Base-by-base conservation (phyloP, 2,113 vertebrate genomes). In the Clarias batrachus region DNA sequence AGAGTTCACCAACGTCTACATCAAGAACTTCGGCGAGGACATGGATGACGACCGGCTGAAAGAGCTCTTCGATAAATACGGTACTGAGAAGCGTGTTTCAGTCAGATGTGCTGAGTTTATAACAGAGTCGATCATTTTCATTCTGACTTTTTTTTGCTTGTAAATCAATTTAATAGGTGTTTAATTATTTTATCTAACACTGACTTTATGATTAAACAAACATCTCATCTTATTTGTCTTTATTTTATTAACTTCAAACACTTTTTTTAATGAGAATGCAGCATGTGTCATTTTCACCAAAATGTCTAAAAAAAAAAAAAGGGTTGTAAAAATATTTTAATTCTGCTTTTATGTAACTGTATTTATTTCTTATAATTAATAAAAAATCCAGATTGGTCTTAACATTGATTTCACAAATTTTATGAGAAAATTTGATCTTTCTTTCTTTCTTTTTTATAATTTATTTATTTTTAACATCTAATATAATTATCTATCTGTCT, bases 1-100 rank as follows among this genome's bases (percentile, higher is more conserved):
- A 91, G 98, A 99, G 83, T 99, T 99, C 90, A 99, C 98, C 92
- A 99, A 99, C 25, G 97, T 99, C 84, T 99, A 99, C 91, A 99
- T 99, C 89, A 99, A 99, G 93, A 99, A 99, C 92, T 99, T 99
- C 16, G 97, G 98, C 4, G 97, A 99, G 48, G 98, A 99, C 78
- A 97, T 99, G 96, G 95, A 97, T 85, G 97, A 99, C 62, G 96
- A 97, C 14, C 94, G 93, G 62, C 93, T 99, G 74, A 99, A 98
- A 90, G 98, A 97, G 70, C 91, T 98, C 52, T 99, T 99, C 86
- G 96, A 97, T 89, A 97, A 97, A 96, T 98, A 99, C 1, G 98
- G 98, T 99, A 66, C 7, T 12, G 57, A 71, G 16, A 25, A 41
- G n/a, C 11, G 14, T 10, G 13, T 17, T 68, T 52, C 3, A 82